These are phyloP conservation scores for Callyntrura sp. DNA, from an alignment of 2,888 invertebrate genomes.

Conservation along the genomic window DNA sequence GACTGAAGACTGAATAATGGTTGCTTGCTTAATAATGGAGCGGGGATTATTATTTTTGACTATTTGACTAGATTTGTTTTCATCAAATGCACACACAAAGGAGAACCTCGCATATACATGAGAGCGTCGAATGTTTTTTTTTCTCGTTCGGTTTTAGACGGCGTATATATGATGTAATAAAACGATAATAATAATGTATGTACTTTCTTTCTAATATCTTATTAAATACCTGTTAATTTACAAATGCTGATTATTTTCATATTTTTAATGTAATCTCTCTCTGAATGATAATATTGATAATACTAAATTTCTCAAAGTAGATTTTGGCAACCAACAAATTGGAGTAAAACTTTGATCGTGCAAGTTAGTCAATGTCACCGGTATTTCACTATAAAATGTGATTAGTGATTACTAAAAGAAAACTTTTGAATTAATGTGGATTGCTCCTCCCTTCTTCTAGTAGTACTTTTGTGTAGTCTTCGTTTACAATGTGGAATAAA, in stretches of 20 bases:
- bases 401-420: not conserved
- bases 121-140: not conserved
- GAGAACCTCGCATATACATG: not conserved
- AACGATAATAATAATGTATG: too few relatives aligned
- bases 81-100: not conserved
- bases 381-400: not conserved
- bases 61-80: slow-evolving; percentile 58
- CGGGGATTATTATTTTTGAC: not conserved
- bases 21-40: not conserved
- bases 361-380: not conserved
- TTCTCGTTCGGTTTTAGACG: not conserved
- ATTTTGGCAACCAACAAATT: slow-evolving; percentile 34
- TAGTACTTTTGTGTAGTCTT: not conserved
- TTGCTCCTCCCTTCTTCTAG: not conserved
- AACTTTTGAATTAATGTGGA: too few relatives aligned
- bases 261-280: slow-evolving; percentile 4
- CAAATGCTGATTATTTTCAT: not conserved
- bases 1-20: not conserved
- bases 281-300: slow-evolving; percentile 21
- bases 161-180: too few relatives aligned
- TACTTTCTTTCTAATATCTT: not conserved
- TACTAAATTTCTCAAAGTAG: not conserved
- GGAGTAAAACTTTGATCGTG: not conserved
- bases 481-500: not conserved
- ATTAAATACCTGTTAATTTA: slow-evolving; percentile 3